Conservation (phyloP, 2,888 invertebrate species). For the Drosophila aldrichi region DNA sequence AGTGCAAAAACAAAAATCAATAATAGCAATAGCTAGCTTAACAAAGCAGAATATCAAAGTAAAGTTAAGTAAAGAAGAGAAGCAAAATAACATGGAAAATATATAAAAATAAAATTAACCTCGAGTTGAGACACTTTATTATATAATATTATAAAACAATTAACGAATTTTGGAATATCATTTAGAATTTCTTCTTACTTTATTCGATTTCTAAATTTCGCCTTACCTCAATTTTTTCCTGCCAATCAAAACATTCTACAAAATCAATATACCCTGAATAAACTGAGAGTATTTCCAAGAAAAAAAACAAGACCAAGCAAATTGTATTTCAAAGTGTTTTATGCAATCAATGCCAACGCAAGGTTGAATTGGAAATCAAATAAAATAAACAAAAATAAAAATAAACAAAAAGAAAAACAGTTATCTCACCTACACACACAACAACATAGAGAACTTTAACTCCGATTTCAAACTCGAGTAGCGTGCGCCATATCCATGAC, state of each 20-base stretch:
- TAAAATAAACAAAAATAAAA: not conserved
- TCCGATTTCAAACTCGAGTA: conserved; percentile 7
- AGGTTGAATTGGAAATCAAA: conserved; percentile 9
- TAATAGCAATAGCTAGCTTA: conserved; percentile 10
- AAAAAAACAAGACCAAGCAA: not conserved
- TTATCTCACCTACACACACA: not conserved
- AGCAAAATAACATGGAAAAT: not conserved
- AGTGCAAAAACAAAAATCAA: conserved; percentile 18
- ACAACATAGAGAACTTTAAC: not conserved
- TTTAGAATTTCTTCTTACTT: no score
- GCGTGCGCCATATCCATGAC: conserved; percentile 28
- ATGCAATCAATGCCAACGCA: conserved; percentile 31
- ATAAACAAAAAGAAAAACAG: not conserved
- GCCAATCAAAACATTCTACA: not conserved
- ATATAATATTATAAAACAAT: no score
- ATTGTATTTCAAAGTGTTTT: conserved; percentile 13
- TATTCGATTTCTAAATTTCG: no score
- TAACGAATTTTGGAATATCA: no score
- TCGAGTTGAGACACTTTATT: not conserved
- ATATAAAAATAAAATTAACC: not conserved
- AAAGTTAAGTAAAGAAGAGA: not conserved
- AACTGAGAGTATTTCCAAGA: not conserved
- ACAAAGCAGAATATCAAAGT: conserved; percentile 23
- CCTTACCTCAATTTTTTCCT: no score
- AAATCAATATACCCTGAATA: not conserved